Evolutionary conservation across 1,140 invertebrate species (phyloP).

Genomic region (Cotesia vestalis): DNA sequence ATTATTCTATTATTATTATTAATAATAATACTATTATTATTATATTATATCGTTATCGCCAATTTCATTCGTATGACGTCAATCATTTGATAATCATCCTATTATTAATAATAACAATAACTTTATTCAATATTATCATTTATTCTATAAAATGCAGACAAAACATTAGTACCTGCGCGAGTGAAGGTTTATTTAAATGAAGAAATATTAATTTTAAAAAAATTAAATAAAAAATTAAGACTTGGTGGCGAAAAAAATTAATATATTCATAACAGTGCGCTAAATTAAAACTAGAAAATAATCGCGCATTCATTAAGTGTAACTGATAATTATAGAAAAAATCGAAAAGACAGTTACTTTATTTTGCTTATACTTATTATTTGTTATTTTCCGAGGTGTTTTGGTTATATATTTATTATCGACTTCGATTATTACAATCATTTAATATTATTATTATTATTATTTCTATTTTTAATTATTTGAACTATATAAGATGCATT

Average conservation of each 20-base stretch:
- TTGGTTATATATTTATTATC: constrained; percentile 67
- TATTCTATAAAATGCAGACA: constrained; percentile 28
- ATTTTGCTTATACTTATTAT: constrained; percentile 64
- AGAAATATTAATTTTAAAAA: constrained; percentile 2
- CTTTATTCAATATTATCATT: background rate
- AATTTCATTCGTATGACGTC: background rate
- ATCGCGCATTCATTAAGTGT: constrained; percentile 31
- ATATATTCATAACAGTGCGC: constrained; percentile 29
- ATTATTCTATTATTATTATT: constrained; percentile 43
- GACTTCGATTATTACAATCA: constrained; percentile 56
- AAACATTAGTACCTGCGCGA: constrained; percentile 40
- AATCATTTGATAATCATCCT: constrained; percentile 14
- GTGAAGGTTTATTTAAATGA: constrained; percentile 23
- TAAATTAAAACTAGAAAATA: constrained; percentile 30
- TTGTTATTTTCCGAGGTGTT: constrained; percentile 66
- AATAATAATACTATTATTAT: constrained; percentile 23
- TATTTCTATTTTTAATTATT: constrained; percentile 52
- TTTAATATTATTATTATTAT: constrained; percentile 54
- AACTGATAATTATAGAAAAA: constrained; percentile 33
- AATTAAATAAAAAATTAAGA: constrained; percentile 15
- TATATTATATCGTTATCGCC: constrained; percentile 8
- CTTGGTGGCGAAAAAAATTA: constrained; percentile 36
- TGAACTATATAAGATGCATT: constrained; percentile 65
- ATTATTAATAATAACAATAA: too few species aligned
- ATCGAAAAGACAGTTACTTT: constrained; percentile 49